A percentile compares a stretch with the other conserved stretches of the same genome.
These are phyloP conservation scores for Cosmorhoe ocellata DNA, from an alignment of 2,888 invertebrate species.

Conservation along the genomic window DNA sequence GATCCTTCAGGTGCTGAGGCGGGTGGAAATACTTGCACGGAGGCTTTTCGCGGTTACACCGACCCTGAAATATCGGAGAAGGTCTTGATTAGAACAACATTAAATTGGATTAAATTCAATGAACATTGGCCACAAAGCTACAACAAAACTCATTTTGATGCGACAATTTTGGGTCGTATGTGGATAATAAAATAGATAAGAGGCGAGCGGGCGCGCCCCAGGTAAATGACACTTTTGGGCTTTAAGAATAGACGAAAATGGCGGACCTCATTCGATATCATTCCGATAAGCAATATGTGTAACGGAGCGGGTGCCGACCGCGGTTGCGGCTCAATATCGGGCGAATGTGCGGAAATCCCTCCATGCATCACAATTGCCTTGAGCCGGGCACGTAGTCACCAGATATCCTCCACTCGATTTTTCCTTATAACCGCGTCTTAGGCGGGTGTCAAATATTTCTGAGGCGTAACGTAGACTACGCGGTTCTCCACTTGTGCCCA, in stretches of 20 bases:
- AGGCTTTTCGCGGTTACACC: constrained; percentile 99
- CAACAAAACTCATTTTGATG: constrained; percentile 10
- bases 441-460: constrained; percentile 69
- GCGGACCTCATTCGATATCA: constrained; percentile 65
- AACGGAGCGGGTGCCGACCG: constrained; percentile 50
- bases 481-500: constrained; percentile 57
- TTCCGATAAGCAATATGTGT: constrained; percentile 70
- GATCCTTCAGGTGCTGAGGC: constrained; percentile 99
- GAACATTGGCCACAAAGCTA: constrained; percentile 6
- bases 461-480: constrained; percentile 52
- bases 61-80: constrained; percentile 88
- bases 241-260: constrained; percentile 59
- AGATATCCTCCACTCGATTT: constrained; percentile 67
- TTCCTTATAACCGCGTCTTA: constrained; percentile 69
- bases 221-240: constrained; percentile 54
- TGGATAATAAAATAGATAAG: constrained; percentile 56
- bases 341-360: constrained; percentile 67
- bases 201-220: constrained; percentile 34
- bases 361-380: constrained; percentile 69
- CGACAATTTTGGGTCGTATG: constrained; percentile 32
- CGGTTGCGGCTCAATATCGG: constrained; percentile 61
- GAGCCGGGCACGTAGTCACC: constrained; percentile 66
- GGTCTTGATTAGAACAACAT: constrained; percentile 16
- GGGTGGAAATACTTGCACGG: constrained; percentile 99
- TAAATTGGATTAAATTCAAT: constrained; percentile 6